phyloP scores from a whole-genome alignment of 2,888 invertebrate genomes.

The Stictocephala bisonia region DNA sequence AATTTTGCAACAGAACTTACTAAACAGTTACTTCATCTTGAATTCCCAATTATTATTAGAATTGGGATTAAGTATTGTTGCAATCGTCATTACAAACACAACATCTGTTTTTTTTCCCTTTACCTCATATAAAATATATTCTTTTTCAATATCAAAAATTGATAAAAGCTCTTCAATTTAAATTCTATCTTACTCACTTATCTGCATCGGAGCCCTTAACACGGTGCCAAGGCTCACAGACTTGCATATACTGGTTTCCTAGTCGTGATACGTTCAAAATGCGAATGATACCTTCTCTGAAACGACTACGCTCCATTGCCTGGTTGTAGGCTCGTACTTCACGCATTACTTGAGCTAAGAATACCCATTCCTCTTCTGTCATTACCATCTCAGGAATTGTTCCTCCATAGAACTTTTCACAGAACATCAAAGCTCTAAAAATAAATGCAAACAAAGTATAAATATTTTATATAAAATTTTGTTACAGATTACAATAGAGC shows the following conservation, averaged over 20 bases:
- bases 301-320: conserved; percentile 79
- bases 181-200: conserved; percentile 69
- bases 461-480: too few relatives aligned
- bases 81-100: too few relatives aligned
- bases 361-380: conserved; percentile 74
- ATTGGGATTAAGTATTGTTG: too few relatives aligned
- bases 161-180: too few relatives aligned
- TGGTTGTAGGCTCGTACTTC: conserved; percentile 80
- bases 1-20: too few relatives aligned
- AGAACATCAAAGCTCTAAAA: conserved; percentile 91
- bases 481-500: too few relatives aligned
- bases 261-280: conserved; percentile 88
- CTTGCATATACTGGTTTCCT: conserved; percentile 98
- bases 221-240: conserved; percentile 93
- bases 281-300: conserved; percentile 87
- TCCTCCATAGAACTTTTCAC: conserved; percentile 83
- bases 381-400: conserved; percentile 74
- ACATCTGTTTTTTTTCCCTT: too few relatives aligned
- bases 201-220: conserved; percentile 84
- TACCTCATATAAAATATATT: too few relatives aligned
- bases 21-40: too few relatives aligned
- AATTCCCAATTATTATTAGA: too few relatives aligned
- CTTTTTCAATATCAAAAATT: too few relatives aligned
- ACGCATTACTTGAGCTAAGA: conserved; percentile 82
- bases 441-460: too few relatives aligned